A percentile compares a stretch with the other conserved stretches of the same genome.
phyloP scores from a whole-genome alignment of 2,113 vertebrate genomes.

The Tiliqua scincoides region DNA sequence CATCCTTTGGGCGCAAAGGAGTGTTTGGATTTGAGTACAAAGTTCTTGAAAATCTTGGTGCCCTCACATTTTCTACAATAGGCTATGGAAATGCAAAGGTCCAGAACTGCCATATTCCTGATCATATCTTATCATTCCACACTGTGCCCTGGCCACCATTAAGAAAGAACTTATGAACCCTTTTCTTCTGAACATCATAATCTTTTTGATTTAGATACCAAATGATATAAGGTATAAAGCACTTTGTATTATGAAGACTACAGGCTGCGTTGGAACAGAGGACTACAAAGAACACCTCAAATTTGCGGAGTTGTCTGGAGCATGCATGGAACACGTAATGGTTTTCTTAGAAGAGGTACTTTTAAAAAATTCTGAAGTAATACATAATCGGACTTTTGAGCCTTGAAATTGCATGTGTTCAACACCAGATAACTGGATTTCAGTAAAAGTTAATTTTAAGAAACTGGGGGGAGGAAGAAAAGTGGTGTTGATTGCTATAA shows the following conservation, averaged over 20 bases:
- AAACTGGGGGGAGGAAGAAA: background rate
- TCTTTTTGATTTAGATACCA: constrained; percentile 39
- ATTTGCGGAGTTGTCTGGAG: constrained; percentile 67
- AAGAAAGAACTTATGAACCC: background rate
- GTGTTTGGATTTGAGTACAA: background rate
- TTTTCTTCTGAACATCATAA: background rate
- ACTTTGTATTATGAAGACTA: constrained; percentile 67
- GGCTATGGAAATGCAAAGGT: background rate
- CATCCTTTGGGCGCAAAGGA: too few species aligned
- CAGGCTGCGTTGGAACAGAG: constrained; percentile 56
- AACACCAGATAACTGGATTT: background rate
- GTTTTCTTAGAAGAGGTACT: constrained; percentile 69
- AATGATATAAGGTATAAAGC: constrained; percentile 47
- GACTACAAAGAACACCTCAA: constrained; percentile 65
- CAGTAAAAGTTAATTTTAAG: background rate
- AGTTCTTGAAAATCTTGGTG: too few species aligned
- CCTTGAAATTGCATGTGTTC: background rate
- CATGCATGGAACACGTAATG: constrained; percentile 57
- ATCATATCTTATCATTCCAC: too few species aligned
- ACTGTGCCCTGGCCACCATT: too few species aligned
- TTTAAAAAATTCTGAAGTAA: background rate
- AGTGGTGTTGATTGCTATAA: background rate
- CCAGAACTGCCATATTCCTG: too few species aligned
- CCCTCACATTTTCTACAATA: background rate
- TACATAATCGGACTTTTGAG: background rate